Conservation (phyloP, 2,797 vertebrate genomes). For the Alectoris magna region DNA sequence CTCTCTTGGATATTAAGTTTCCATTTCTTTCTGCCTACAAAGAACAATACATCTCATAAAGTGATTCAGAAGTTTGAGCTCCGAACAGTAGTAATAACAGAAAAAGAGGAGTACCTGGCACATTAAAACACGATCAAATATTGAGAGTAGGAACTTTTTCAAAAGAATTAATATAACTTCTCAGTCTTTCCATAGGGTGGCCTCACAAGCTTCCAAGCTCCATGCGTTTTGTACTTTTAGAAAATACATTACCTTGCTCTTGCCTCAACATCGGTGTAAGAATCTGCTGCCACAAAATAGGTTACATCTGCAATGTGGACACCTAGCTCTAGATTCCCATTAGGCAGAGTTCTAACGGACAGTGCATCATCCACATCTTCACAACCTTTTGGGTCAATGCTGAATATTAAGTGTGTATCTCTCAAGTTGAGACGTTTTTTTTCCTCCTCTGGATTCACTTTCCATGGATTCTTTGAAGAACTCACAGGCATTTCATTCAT, state of each 20-base stretch:
- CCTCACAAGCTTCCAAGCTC: neutral
- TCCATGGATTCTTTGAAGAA: slow-evolving; percentile 87
- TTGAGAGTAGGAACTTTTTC: neutral
- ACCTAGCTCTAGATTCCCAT: slow-evolving; percentile 88
- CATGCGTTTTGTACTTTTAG: neutral
- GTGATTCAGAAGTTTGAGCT: neutral
- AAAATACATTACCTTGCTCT: slow-evolving; percentile 81
- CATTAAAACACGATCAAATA: neutral
- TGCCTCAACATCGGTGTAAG: slow-evolving; percentile 91
- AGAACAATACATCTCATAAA: neutral
- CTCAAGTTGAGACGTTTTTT: slow-evolving; percentile 84
- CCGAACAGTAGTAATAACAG: neutral
- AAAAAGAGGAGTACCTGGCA: neutral
- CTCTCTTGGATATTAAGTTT: neutral
- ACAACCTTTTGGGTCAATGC: slow-evolving; percentile 94
- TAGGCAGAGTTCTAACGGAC: slow-evolving; percentile 83
- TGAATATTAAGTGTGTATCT: slow-evolving; percentile 90
- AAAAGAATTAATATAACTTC: neutral
- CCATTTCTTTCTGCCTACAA: neutral
- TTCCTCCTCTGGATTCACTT: slow-evolving; percentile 79
- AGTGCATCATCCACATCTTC: slow-evolving; percentile 96
- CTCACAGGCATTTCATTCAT: slow-evolving; percentile 91
- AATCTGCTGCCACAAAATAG: slow-evolving; percentile 89
- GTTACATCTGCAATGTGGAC: slow-evolving; percentile 98
- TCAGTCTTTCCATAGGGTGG: neutral